These are phyloP conservation scores for Nemoura dubitans DNA, from an alignment of 2,888 invertebrate genomes.

Conservation along the genomic window DNA sequence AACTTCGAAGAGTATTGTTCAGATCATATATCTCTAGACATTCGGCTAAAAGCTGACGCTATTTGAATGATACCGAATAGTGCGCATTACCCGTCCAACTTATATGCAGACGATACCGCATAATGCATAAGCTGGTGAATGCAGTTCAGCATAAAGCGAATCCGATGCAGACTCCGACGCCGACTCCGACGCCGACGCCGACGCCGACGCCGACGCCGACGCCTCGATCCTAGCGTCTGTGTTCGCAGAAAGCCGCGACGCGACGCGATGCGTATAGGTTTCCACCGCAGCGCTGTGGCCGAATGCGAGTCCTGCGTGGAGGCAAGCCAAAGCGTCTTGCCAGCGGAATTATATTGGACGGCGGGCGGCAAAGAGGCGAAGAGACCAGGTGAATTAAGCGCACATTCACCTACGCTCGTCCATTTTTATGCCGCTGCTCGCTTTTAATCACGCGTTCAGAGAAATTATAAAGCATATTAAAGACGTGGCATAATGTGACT, in stretches of 20 bases:
- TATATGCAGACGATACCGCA: no score
- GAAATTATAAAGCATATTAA: background rate
- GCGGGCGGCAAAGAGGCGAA: background rate
- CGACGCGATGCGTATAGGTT: background rate
- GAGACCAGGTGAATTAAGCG: background rate
- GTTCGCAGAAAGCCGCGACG: background rate
- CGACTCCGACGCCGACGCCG: no score
- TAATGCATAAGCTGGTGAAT: no score
- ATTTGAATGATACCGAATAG: background rate
- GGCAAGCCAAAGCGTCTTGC: background rate
- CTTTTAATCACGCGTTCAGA: background rate
- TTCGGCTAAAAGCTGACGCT: background rate
- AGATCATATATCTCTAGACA: background rate
- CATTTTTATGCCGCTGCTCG: background rate
- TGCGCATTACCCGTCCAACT: no score
- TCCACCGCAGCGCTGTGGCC: background rate
- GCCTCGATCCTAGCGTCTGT: background rate
- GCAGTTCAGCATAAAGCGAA: no score
- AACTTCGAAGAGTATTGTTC: background rate
- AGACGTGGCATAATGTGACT: conserved; percentile 4
- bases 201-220: background rate
- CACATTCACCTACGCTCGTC: background rate
- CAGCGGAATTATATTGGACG: background rate
- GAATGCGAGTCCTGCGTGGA: background rate
- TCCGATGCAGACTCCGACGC: no score